Evolutionary conservation across 2,797 vertebrate genomes (phyloP).

Genomic region (Carapus acus): DNA sequence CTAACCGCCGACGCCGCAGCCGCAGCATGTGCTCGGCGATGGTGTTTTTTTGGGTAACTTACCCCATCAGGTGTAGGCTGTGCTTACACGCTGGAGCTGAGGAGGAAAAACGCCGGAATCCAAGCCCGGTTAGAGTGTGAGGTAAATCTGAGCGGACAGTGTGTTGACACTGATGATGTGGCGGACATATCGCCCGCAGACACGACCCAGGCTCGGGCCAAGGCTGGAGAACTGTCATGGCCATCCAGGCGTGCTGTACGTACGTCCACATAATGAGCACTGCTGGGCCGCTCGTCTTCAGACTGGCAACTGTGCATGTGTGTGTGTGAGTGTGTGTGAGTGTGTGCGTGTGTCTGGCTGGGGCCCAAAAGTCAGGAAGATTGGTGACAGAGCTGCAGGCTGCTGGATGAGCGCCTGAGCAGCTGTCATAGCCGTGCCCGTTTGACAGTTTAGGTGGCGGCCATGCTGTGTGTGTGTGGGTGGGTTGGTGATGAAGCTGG

Average conservation of each 20-base stretch:
- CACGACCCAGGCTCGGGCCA: constrained; percentile 42
- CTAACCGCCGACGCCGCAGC: too few relatives aligned
- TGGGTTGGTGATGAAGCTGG: too few relatives aligned
- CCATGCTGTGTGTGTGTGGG: too few relatives aligned
- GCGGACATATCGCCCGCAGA: constrained; percentile 39
- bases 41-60: constrained; percentile 16
- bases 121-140: constrained; percentile 37
- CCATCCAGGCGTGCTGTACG: constrained; percentile 26
- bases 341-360: constrained; percentile 43
- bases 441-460: constrained; percentile 43
- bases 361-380: constrained; percentile 51
- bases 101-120: constrained; percentile 35
- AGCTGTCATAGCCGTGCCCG: constrained; percentile 43
- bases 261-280: constrained; percentile 56
- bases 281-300: constrained; percentile 52
- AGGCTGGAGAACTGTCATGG: constrained; percentile 49
- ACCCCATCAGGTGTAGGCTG: constrained; percentile 39
- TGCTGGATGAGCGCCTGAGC: constrained; percentile 53
- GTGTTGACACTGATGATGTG: constrained; percentile 52
- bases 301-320: constrained; percentile 41
- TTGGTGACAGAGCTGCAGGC: constrained; percentile 48
- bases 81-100: constrained; percentile 46
- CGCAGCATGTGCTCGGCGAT: background rate
- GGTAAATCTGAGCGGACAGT: constrained; percentile 43
- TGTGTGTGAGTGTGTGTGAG: too few relatives aligned